phyloP scores from a whole-genome alignment of 92 coral and sea anemone genomes.

The Plumapathes pennacea region DNA sequence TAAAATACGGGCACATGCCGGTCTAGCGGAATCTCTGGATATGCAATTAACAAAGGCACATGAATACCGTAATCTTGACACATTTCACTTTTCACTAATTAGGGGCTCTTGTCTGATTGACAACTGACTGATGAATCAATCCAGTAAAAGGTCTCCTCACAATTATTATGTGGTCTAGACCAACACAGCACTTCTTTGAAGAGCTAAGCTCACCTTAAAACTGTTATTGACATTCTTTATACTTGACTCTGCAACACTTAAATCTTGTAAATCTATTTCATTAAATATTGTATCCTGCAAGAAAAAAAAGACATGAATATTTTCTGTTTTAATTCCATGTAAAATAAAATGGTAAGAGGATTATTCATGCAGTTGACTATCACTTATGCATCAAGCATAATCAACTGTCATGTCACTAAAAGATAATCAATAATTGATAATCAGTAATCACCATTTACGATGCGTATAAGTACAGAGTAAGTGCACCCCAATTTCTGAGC shows the following conservation, averaged over 20 bases:
- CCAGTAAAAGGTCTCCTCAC: neutral
- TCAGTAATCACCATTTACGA: no score
- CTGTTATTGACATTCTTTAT: conserved; percentile 89
- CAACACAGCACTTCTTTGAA: neutral
- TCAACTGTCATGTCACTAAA: no score
- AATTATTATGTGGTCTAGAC: neutral
- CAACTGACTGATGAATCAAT: no score
- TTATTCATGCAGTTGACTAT: neutral
- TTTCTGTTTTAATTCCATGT: neutral
- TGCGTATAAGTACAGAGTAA: no score
- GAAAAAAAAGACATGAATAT: neutral
- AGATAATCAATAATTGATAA: no score
- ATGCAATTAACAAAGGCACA: no score
- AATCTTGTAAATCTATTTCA: conserved; percentile 92
- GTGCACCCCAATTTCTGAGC: no score
- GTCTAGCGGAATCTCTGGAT: no score
- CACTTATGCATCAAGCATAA: neutral
- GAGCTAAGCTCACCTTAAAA: conserved; percentile 76
- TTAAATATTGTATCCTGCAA: conserved; percentile 84
- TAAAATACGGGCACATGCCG: no score
- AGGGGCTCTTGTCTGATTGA: no score
- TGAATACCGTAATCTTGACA: no score
- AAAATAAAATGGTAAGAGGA: neutral
- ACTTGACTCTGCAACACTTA: conserved; percentile 92
- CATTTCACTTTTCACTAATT: no score